Conservation (phyloP, 2,888 invertebrate species). For the Andrena hattorfiana region DNA sequence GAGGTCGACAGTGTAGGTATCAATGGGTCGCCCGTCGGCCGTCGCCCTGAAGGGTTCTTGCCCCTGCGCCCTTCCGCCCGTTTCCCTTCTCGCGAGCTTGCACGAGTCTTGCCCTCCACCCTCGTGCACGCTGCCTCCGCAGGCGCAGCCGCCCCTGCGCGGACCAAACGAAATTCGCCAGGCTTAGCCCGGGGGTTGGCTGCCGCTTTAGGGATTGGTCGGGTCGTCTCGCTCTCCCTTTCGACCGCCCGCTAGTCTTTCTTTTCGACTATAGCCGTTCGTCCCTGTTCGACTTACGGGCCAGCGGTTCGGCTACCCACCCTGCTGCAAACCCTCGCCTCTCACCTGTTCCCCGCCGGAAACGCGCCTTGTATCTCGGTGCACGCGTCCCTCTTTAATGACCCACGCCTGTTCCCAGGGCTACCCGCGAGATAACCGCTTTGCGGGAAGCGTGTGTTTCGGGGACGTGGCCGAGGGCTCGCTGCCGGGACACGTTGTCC, state of each 20-base stretch:
- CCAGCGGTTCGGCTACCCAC: slow-evolving; percentile 23
- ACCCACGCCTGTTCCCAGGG: not conserved
- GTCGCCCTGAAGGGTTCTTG: slow-evolving; percentile 61
- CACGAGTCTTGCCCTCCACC: slow-evolving; percentile 47
- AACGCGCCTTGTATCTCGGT: slow-evolving; percentile 30
- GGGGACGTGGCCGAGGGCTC: not conserved
- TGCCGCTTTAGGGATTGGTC: slow-evolving; percentile 65
- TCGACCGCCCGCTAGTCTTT: slow-evolving; percentile 13
- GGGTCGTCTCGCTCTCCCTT: slow-evolving; percentile 38
- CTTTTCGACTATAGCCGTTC: slow-evolving; percentile 30
- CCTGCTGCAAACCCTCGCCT: slow-evolving; percentile 58
- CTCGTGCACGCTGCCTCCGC: slow-evolving; percentile 40
- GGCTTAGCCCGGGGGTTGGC: slow-evolving; percentile 74
- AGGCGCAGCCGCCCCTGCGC: slow-evolving; percentile 70
- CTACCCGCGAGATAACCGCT: slow-evolving; percentile 18
- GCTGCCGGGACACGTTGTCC: slow-evolving; percentile 14
- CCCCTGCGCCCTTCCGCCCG: slow-evolving; percentile 31
- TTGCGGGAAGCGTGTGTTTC: slow-evolving; percentile 1
- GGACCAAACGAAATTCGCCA: slow-evolving; percentile 72
- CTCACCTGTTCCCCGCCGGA: slow-evolving; percentile 57
- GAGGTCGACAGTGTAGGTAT: slow-evolving; percentile 61
- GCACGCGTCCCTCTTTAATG: slow-evolving; percentile 26
- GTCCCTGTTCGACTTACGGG: slow-evolving; percentile 29
- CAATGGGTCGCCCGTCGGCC: slow-evolving; percentile 65
- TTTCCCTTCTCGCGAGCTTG: slow-evolving; percentile 40